phyloP scores from a whole-genome alignment of 2,888 invertebrate species.

The Epistrophe eligans region DNA sequence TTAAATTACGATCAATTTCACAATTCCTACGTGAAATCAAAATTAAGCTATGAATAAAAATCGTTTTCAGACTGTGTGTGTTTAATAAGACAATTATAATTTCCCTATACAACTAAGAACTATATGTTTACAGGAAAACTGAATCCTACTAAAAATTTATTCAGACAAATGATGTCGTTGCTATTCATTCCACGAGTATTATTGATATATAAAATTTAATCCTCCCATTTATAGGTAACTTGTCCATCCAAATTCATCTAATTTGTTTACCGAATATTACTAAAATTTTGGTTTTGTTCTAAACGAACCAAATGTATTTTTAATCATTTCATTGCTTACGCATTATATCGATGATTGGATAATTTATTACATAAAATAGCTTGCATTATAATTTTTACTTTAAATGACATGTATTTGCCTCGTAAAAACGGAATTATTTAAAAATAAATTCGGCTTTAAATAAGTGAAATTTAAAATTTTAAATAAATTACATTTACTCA shows the following conservation, averaged over 20 bases:
- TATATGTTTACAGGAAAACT: not conserved
- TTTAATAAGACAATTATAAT: not conserved
- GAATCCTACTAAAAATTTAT: not conserved
- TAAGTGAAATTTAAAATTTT: too few relatives aligned
- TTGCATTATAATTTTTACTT: not conserved
- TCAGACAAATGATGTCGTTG: not conserved
- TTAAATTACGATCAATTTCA: too few relatives aligned
- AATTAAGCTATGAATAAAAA: too few relatives aligned
- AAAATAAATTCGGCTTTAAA: too few relatives aligned
- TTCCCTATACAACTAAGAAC: not conserved
- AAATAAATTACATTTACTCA: too few relatives aligned
- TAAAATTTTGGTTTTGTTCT: not conserved
- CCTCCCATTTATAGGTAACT: slow-evolving; percentile 1
- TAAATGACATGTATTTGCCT: not conserved
- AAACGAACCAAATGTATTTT: not conserved
- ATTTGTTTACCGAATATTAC: slow-evolving; percentile 7
- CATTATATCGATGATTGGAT: not conserved
- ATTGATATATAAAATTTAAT: slow-evolving; percentile 2
- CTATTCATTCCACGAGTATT: not conserved
- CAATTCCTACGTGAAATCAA: too few relatives aligned
- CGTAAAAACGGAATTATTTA: not conserved
- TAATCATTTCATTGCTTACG: not conserved
- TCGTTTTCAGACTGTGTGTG: not conserved
- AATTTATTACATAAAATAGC: not conserved
- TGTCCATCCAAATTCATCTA: slow-evolving; percentile 8